Base-by-base conservation (phyloP, 2,888 invertebrate genomes). In the Dexiosoma caninum region DNA sequence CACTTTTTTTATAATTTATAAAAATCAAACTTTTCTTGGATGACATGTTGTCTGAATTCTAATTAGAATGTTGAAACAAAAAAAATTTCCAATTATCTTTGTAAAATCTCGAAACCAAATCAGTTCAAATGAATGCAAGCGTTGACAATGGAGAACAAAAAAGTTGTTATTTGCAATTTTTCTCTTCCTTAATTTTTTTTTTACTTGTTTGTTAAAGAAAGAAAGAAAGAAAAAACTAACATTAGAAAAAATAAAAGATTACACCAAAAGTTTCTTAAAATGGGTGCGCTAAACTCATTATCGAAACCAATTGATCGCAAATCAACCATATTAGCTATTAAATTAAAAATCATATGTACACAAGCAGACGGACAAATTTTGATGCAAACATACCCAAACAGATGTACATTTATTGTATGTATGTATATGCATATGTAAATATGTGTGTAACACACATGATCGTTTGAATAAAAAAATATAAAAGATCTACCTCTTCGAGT, bases 211-310 rank as follows among this genome's bases (percentile, higher is more conserved):
- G 1, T 27, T 37, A 51, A 60, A 10, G 23, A 78, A 71, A n/a
- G n/a, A n/a, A n/a, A n/a, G n/a, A 27, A 27, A 27, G 27, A 27
- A 6, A 27, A 46, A 53, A 62, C 37, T 35, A 8, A n/a, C n/a
- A n/a, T n/a, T 10, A 42, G 19, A 62, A 16, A 57, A 57, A 66
- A 60, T 14, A 44, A 69, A 76, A 55, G 55, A 76, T 67, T 76
- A 76, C 51, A 37, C 3, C 27, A 76, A 67, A 53, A n/a, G n/a
- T 62, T 64, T 72, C 46, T 76, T 62, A 85, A 88, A 86, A 87
- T 87, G 86, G 88, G 88, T 88, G 88, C 86, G 88, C 83, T 84
- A 84, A 87, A 86, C 87, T 87, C 86, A 88, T 88, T 88, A 88
- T 87, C 88, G 88, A 86, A 85, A 85, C 86, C 86, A 86, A 87